phyloP scores from a whole-genome alignment of 2,113 vertebrate species.

The Pygathrix nemaeus region DNA sequence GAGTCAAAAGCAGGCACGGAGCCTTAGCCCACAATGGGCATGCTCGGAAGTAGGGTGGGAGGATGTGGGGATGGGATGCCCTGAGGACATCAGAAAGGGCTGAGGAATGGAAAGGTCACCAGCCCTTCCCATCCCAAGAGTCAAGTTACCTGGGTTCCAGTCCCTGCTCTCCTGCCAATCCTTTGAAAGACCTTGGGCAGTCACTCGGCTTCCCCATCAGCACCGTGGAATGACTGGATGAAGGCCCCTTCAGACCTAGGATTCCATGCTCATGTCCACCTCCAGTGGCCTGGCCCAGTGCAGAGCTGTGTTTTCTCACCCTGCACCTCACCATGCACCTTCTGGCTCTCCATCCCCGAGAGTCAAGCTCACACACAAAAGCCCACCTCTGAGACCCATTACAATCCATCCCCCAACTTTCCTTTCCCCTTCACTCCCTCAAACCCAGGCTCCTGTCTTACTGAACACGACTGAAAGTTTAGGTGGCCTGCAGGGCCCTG shows the following conservation, averaged over 20 bases:
- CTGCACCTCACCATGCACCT: neutral
- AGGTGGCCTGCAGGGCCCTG: neutral
- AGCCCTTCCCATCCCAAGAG: neutral
- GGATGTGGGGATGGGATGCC: neutral
- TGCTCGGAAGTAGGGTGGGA: too few relatives aligned
- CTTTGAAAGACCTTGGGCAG: neutral
- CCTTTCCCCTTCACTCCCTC: neutral
- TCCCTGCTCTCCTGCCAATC: neutral
- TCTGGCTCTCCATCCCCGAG: neutral
- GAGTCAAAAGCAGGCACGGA: too few relatives aligned
- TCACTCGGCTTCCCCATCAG: neutral
- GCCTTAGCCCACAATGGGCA: neutral
- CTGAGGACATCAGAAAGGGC: neutral
- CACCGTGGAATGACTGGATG: too few relatives aligned
- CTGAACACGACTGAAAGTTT: neutral
- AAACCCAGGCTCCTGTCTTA: neutral
- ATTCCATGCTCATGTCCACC: fast-evolving
- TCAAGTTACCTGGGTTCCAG: neutral
- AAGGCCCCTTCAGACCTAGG: neutral
- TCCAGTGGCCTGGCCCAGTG: neutral
- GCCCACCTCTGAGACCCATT: neutral
- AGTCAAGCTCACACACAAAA: neutral
- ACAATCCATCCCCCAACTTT: too few relatives aligned
- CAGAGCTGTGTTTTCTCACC: neutral
- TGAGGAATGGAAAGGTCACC: neutral